Evolutionary conservation across 2,113 vertebrate species (phyloP).

Genomic region (Micromys minutus): DNA sequence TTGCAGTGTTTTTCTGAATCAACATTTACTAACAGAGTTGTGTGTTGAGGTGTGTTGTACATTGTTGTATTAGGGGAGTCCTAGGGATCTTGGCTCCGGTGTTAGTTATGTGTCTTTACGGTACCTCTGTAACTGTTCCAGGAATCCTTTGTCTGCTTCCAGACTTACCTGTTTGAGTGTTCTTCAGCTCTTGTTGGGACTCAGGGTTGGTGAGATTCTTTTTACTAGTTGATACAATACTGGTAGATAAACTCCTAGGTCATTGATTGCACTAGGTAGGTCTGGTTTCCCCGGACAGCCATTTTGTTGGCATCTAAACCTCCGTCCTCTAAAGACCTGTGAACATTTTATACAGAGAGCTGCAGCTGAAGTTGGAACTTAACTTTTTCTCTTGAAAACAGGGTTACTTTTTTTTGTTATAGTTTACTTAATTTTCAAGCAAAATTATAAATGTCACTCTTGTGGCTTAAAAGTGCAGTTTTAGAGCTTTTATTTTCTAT

Average conservation of each 20-base stretch:
- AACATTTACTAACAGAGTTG: not conserved
- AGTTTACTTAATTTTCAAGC: not conserved
- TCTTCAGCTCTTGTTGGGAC: not conserved
- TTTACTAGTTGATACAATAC: conserved; percentile 1
- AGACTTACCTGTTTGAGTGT: not conserved
- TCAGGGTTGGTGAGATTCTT: not conserved
- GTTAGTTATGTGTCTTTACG: not conserved
- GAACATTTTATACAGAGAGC: conserved; percentile 31
- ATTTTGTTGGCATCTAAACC: not conserved
- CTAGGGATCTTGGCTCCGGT: not conserved
- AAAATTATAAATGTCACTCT: not conserved
- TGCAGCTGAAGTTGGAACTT: conserved; percentile 4
- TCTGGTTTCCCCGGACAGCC: not conserved
- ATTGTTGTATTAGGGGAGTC: not conserved
- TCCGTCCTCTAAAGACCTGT: not conserved
- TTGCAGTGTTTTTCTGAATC: not conserved
- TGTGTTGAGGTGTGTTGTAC: not conserved
- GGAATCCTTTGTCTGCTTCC: not conserved
- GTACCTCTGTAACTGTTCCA: not conserved
- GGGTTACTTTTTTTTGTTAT: not conserved
- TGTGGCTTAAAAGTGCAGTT: conserved; percentile 29
- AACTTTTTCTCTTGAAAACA: not conserved
- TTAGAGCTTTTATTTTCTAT: not conserved
- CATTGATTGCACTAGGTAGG: not conserved
- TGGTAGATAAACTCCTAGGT: not conserved